Evolutionary conservation across 2,888 invertebrate species (phyloP).

Genomic region (Patella ulyssiponensis): DNA sequence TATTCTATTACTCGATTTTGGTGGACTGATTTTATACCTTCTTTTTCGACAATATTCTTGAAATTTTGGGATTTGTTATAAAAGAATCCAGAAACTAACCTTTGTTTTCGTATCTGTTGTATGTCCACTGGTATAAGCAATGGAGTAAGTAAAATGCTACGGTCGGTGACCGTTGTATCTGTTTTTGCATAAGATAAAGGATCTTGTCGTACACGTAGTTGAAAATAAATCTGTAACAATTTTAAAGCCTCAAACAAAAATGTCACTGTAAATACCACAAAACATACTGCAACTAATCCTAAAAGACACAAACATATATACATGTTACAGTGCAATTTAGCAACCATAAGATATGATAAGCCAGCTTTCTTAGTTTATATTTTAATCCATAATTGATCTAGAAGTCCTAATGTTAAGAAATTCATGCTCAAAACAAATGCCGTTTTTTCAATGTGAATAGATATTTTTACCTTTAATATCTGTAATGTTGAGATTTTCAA

Average conservation of each 20-base stretch:
- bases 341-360: not conserved
- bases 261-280: conserved; percentile 43
- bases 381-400: not conserved
- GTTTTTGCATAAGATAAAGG: conserved; percentile 51
- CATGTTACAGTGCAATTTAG: not conserved
- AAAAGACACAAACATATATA: conserved; percentile 22
- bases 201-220: conserved; percentile 45
- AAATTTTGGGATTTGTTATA: too few species aligned
- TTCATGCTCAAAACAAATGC: too few species aligned
- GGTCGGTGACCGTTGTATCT: conserved; percentile 37
- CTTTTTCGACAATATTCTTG: too few species aligned
- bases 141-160: conserved; percentile 47
- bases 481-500: conserved; percentile 44
- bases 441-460: not conserved
- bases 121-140: conserved; percentile 52
- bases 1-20: too few species aligned
- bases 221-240: conserved; percentile 45
- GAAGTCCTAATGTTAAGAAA: conserved; percentile 1
- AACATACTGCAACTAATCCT: conserved; percentile 48
- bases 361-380: not conserved
- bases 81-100: conserved; percentile 31
- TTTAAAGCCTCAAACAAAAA: conserved; percentile 52
- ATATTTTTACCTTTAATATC: conserved; percentile 45
- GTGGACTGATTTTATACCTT: too few species aligned
- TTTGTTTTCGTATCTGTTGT: conserved; percentile 45